Conservation (phyloP, 2,797 vertebrate genomes). For the Cynodonichthys magdalenae region DNA sequence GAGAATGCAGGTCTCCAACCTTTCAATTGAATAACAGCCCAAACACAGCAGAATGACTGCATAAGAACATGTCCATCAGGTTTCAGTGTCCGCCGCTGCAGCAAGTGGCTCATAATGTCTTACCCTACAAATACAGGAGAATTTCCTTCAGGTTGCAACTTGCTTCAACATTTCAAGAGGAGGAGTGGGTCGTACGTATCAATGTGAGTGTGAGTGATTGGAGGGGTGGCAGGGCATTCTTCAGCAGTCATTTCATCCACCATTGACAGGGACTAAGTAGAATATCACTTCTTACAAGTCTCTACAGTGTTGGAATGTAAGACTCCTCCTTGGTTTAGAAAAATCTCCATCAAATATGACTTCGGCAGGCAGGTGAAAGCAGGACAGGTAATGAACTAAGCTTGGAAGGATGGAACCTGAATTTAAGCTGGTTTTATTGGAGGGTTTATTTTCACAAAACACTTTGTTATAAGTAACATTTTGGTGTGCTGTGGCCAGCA, state of each 20-base stretch:
- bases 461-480: too few relatives aligned
- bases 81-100: not conserved
- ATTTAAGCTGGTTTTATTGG: not conserved
- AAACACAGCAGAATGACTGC: not conserved
- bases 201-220: slow-evolving; percentile 15
- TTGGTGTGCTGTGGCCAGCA: too few relatives aligned
- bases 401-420: not conserved
- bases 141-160: slow-evolving; percentile 53
- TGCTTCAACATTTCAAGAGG: slow-evolving; percentile 36
- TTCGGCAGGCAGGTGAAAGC: slow-evolving; percentile 19
- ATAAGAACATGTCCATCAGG: not conserved
- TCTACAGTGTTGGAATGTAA: slow-evolving; percentile 64
- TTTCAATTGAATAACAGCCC: not conserved
- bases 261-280: slow-evolving; percentile 48
- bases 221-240: slow-evolving; percentile 34
- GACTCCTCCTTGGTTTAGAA: slow-evolving; percentile 4
- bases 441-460: too few relatives aligned
- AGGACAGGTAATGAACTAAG: not conserved
- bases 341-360: not conserved
- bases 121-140: slow-evolving; percentile 38
- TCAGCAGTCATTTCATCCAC: slow-evolving; percentile 56
- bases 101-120: slow-evolving; percentile 5
- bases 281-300: slow-evolving; percentile 62
- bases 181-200: slow-evolving; percentile 1
- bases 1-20: too few relatives aligned